Percentiles rank a stretch among this genome's conserved stretches.
phyloP scores from a whole-genome alignment of 2,888 invertebrate species.

The Meteorus cinctellus region DNA sequence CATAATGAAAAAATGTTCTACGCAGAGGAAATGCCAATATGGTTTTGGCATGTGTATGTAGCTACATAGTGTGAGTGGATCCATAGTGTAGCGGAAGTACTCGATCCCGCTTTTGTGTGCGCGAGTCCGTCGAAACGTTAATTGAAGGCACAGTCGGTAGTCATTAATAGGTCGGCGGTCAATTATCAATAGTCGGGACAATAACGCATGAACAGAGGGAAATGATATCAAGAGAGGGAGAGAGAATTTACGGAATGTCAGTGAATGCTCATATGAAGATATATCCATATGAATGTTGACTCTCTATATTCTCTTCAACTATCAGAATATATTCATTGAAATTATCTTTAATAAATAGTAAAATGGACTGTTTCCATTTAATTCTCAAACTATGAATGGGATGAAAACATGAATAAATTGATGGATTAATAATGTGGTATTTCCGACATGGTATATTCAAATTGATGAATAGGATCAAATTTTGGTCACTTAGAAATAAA shows the following conservation, averaged over 20 bases:
- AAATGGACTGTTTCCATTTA: slow-evolving; percentile 18
- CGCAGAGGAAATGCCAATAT: background rate
- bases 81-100: slow-evolving; percentile 61
- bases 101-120: slow-evolving; percentile 39
- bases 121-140: slow-evolving; percentile 47
- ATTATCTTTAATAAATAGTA: slow-evolving; percentile 18
- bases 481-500: background rate
- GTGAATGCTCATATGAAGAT: slow-evolving; percentile 40
- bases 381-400: slow-evolving; percentile 4
- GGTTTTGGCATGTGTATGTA: slow-evolving; percentile 42
- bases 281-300: background rate
- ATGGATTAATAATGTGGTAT: slow-evolving; percentile 18
- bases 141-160: slow-evolving; percentile 35
- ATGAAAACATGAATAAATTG: background rate
- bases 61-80: slow-evolving; percentile 48
- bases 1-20: background rate
- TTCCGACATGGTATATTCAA: slow-evolving; percentile 25
- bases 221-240: slow-evolving; percentile 33
- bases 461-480: slow-evolving; percentile 17
- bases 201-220: slow-evolving; percentile 24
- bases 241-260: slow-evolving; percentile 46
- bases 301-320: background rate
- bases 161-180: slow-evolving; percentile 34
- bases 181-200: slow-evolving; percentile 39
- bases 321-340: background rate